Evolutionary conservation across 92 coral and sea anemone species (phyloP), one percentile per base, ranked within the genome.

Genomic region (Phenganax subtilis): DNA sequence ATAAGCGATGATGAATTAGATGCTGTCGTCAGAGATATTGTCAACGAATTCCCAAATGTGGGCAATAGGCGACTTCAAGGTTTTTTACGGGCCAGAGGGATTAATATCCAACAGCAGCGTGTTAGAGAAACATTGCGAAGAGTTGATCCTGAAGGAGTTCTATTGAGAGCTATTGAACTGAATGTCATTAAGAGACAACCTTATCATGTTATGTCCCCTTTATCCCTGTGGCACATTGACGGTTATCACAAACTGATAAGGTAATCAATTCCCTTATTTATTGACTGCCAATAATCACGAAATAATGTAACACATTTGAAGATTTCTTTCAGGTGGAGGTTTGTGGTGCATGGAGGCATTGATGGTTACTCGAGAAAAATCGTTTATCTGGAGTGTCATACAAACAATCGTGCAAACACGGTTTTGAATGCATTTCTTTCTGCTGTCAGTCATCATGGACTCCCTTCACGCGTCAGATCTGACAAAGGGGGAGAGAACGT

Each of bases 81-180:
- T 14, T 64, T 64, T 64, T 64, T 64, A 29, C 1, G 70, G 27
- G 70, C 30, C 16, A 64, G 30, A 20, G 70, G 70, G 27, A 64
- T 12, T 9, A 64, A 25, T 64, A 29, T 64, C 30, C 70, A 64
- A 25, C 70, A 64, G 29, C 70, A 64, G 29, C 8, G 70, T 64
- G 70, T 15, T 25, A 64, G 70, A 64, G 70, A 64, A 64, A 9
- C 70, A 14, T 64, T 64, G 27, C 20, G 70, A 64, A 64, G 25
- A 64, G 70, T 64, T 14, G 70, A 64, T 64, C 70, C 70, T 9
- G 70, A 64, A 14, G 70, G 70, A 15, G 70, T 20, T 20, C 70
- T 64, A 17, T 64, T 64, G 28, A 4, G 70, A 64, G 70, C 70
- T 15, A 29, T 64, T 64, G 70, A 64, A 20, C 10, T 64, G 29